These are phyloP conservation scores for Glaucomys volans DNA, from an alignment of 2,113 vertebrate genomes.

Conservation along the genomic window DNA sequence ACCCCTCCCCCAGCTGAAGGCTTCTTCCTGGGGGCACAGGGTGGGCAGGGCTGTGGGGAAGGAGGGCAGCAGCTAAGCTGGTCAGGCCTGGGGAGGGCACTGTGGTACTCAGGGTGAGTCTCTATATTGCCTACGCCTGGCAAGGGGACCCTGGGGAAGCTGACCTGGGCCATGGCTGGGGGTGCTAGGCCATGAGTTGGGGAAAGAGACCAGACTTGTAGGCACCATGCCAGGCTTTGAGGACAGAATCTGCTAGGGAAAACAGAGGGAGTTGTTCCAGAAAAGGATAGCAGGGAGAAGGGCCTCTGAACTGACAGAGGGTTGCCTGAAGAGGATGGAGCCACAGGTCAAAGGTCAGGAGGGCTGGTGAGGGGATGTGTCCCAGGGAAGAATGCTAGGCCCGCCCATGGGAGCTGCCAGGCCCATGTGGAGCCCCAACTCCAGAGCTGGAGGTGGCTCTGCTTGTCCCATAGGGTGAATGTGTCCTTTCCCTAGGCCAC, in stretches of 20 bases:
- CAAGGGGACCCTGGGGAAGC: neutral
- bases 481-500: neutral
- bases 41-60: neutral
- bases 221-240: constrained; percentile 36
- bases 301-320: neutral
- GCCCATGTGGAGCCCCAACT: neutral
- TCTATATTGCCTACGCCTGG: neutral
- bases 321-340: neutral
- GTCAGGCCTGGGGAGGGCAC: neutral
- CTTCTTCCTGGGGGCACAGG: constrained; percentile 59
- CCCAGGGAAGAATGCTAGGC: neutral
- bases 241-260: constrained; percentile 24
- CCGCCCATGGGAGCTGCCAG: neutral
- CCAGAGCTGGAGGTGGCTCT: neutral
- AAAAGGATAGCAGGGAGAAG: neutral
- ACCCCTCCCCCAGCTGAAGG: constrained; percentile 49
- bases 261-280: neutral
- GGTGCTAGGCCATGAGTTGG: constrained; percentile 23
- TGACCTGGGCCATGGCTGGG: constrained; percentile 26
- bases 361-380: neutral
- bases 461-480: neutral
- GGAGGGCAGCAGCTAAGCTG: neutral
- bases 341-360: neutral
- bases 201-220: constrained; percentile 4
- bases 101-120: neutral